phyloP scores from a whole-genome alignment of 2,113 vertebrate genomes.

The Notarius lentiginosus region DNA sequence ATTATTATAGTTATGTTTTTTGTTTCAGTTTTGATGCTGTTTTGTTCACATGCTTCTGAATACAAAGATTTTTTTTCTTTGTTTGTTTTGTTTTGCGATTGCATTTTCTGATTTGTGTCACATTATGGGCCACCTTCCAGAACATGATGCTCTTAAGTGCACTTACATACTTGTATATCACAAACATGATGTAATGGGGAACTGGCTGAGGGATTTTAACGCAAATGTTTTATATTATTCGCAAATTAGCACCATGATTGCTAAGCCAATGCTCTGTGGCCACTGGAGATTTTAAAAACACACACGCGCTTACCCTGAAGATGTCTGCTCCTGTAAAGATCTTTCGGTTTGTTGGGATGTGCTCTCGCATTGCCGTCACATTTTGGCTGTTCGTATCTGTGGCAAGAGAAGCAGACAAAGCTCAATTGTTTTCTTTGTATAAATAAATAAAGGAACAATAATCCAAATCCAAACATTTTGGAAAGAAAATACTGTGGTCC shows the following conservation, averaged over 20 bases:
- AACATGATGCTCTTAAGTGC: background rate
- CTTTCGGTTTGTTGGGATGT: constrained; percentile 84
- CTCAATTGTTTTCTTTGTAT: constrained; percentile 16
- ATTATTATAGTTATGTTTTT: background rate
- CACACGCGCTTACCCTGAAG: constrained; percentile 82
- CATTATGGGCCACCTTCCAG: background rate
- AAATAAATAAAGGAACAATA: background rate
- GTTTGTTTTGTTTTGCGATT: background rate
- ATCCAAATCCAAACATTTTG: constrained; percentile 7
- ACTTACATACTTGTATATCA: background rate
- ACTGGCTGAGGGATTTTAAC: background rate
- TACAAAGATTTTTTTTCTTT: background rate
- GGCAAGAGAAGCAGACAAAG: constrained; percentile 32
- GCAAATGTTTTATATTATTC: constrained; percentile 3
- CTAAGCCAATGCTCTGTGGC: background rate
- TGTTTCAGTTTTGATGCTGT: background rate
- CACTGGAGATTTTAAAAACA: background rate
- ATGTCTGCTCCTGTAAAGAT: constrained; percentile 85
- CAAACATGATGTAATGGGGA: background rate
- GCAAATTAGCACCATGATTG: background rate
- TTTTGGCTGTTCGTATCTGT: constrained; percentile 93
- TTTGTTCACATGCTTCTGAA: background rate
- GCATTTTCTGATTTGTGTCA: background rate
- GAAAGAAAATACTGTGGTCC: constrained; percentile 22
- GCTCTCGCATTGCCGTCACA: constrained; percentile 89